A percentile compares a stretch with the other conserved stretches of the same genome.
These are phyloP conservation scores for Cololabis saira DNA, from an alignment of 2,113 vertebrate species.

Conservation along the genomic window DNA sequence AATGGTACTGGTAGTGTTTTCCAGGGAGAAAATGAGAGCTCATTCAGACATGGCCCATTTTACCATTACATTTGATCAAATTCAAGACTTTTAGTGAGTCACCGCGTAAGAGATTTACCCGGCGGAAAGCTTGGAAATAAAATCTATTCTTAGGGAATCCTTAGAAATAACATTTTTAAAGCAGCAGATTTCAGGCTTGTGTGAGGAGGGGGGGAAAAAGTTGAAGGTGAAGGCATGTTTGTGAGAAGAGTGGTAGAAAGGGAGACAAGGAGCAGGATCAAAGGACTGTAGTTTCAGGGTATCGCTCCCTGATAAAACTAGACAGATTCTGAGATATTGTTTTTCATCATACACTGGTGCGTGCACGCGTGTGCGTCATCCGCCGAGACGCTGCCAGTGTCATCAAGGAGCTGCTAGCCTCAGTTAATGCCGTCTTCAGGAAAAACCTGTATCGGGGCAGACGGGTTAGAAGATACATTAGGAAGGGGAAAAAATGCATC, in stretches of 20 bases:
- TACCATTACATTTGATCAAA: conserved; percentile 59
- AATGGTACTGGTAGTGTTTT: background rate
- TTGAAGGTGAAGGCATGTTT: conserved; percentile 43
- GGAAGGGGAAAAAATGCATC: background rate
- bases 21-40: conserved; percentile 21
- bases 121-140: conserved; percentile 50
- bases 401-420: conserved; percentile 97
- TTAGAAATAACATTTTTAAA: conserved; percentile 44
- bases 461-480: conserved; percentile 75
- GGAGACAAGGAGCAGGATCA: conserved; percentile 39
- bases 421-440: conserved; percentile 95
- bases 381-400: conserved; percentile 94
- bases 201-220: conserved; percentile 18
- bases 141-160: conserved; percentile 54
- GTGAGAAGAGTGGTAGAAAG: conserved; percentile 12
- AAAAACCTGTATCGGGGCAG: conserved; percentile 95
- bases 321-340: conserved; percentile 34
- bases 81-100: conserved; percentile 56
- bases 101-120: conserved; percentile 58
- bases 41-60: conserved; percentile 45
- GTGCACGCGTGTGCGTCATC: conserved; percentile 39
- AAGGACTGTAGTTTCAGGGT: conserved; percentile 26
- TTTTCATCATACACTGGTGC: background rate
- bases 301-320: conserved; percentile 31
- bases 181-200: conserved; percentile 19